A percentile compares a stretch with the other conserved stretches of the same genome.
Evolutionary conservation across 1,140 invertebrate species (phyloP).

Genomic region (Drosophila kikkawai): DNA sequence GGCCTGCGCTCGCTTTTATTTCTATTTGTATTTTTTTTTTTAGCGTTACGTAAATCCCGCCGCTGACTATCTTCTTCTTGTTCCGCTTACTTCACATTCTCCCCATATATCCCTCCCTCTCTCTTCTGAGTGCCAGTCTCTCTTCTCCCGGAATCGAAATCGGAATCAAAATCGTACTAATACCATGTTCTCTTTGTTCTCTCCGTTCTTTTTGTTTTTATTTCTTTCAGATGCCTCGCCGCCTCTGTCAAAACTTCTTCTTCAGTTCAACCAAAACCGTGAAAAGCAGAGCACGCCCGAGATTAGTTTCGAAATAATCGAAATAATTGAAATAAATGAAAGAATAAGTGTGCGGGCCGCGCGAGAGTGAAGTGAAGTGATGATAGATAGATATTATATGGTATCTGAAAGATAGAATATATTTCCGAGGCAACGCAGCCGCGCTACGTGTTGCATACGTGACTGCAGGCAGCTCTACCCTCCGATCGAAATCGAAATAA

Average conservation of each 20-base stretch:
- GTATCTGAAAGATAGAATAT: slow-evolving; percentile 15
- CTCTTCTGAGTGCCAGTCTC: neutral
- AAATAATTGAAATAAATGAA: neutral
- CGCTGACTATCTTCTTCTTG: slow-evolving; percentile 50
- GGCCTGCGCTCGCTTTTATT: slow-evolving; percentile 21
- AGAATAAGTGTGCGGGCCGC: neutral
- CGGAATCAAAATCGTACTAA: slow-evolving; percentile 38
- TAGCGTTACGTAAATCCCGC: slow-evolving; percentile 56
- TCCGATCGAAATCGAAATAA: neutral
- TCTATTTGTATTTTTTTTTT: slow-evolving; percentile 34
- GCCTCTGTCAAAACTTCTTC: slow-evolving; percentile 55
- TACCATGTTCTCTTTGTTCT: slow-evolving; percentile 42
- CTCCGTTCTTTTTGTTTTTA: slow-evolving; percentile 29
- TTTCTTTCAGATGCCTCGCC: slow-evolving; percentile 62
- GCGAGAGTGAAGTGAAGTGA: slow-evolving; percentile 26
- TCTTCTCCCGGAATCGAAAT: slow-evolving; percentile 31
- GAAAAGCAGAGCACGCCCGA: slow-evolving; percentile 36
- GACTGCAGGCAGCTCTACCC: slow-evolving; percentile 47
- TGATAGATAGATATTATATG: slow-evolving; percentile 30
- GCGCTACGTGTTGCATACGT: slow-evolving; percentile 46
- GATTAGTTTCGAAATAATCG: slow-evolving; percentile 5
- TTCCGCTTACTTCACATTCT: slow-evolving; percentile 47
- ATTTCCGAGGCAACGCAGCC: neutral
- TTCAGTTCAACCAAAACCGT: slow-evolving; percentile 49
- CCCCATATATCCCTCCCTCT: slow-evolving; percentile 16